Conservation (phyloP, 92 coral and sea anemone genomes). For the Zoanthus gigantus region DNA sequence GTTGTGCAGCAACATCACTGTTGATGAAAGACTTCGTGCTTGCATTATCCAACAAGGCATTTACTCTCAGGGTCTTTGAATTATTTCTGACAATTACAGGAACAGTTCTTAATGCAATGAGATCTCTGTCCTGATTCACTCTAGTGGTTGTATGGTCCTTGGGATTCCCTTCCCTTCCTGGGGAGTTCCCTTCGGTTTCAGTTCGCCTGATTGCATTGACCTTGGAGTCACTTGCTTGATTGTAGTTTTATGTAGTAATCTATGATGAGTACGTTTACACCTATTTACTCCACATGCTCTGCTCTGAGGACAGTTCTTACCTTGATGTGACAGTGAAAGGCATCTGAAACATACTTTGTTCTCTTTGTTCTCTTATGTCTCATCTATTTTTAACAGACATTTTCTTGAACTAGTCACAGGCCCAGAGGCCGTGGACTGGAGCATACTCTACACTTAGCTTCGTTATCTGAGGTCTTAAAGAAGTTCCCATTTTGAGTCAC, state of each 20-base stretch:
- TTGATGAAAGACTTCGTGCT: too few species aligned
- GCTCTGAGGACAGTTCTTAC: neutral
- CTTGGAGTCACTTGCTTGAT: neutral
- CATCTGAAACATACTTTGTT: neutral
- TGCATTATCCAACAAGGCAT: too few species aligned
- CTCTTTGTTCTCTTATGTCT: neutral
- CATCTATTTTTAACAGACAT: neutral
- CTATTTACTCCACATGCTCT: neutral
- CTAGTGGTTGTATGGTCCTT: neutral
- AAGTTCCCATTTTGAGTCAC: neutral
- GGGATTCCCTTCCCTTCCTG: constrained; percentile 1
- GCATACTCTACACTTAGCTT: constrained; percentile 4
- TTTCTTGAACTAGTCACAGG: neutral
- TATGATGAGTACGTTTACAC: neutral
- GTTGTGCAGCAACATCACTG: too few species aligned
- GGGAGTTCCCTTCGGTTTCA: neutral
- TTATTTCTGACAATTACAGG: too few species aligned
- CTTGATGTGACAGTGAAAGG: neutral
- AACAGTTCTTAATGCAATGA: constrained; percentile 52
- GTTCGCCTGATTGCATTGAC: neutral
- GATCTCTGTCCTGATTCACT: neutral
- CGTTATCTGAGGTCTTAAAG: neutral
- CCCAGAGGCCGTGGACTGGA: constrained; percentile 1
- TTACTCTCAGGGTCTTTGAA: too few species aligned
- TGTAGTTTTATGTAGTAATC: neutral